These are phyloP conservation scores for Plebejus argus DNA, from an alignment of 2,888 invertebrate genomes.

Conservation along the genomic window DNA sequence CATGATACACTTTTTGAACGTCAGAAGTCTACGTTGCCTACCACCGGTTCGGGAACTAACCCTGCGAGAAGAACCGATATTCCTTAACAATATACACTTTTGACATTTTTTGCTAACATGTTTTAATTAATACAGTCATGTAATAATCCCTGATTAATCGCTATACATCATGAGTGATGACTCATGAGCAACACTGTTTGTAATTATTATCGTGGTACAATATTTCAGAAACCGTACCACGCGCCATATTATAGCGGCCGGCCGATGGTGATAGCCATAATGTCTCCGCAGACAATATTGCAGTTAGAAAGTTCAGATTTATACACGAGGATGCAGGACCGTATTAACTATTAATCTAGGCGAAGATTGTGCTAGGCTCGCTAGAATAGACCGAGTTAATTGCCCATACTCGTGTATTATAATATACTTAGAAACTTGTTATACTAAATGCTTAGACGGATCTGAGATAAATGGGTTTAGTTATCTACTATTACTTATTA, in stretches of 20 bases:
- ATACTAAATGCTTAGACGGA: too few relatives aligned
- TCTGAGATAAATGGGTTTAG: too few relatives aligned
- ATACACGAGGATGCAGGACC: not conserved
- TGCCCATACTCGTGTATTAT: not conserved
- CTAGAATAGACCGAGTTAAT: not conserved
- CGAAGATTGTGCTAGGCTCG: not conserved
- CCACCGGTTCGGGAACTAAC: too few relatives aligned
- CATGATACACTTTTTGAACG: too few relatives aligned
- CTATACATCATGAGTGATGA: too few relatives aligned
- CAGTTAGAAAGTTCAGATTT: constrained; percentile 10
- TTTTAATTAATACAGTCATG: too few relatives aligned
- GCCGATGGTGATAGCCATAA: constrained; percentile 1
- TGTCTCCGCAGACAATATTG: constrained; percentile 4
- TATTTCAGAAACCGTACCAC: not conserved
- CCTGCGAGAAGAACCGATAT: too few relatives aligned
- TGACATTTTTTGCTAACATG: too few relatives aligned
- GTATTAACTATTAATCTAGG: not conserved
- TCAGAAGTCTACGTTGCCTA: too few relatives aligned
- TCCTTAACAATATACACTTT: too few relatives aligned
- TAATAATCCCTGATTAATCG: not conserved
- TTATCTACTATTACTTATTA: too few relatives aligned
- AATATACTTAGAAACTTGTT: too few relatives aligned
- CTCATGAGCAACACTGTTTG: not conserved
- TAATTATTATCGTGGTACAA: not conserved
- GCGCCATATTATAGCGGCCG: not conserved